Base-by-base conservation (phyloP, 1,140 invertebrate species). In the Harpegnathos saltator region DNA sequence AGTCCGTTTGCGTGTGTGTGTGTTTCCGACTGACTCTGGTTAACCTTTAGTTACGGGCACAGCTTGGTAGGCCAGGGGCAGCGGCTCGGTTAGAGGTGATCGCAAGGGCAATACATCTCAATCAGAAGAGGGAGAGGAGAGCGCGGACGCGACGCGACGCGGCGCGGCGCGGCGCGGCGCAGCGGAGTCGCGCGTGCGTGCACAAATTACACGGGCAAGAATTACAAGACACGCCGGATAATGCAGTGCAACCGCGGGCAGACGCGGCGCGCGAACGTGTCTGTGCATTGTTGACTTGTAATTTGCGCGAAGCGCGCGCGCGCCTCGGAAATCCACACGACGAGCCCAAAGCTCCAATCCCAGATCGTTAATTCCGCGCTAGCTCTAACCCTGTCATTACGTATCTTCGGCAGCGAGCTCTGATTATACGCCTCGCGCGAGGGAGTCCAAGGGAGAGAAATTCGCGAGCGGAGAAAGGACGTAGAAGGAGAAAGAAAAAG, bases 371-470 rank as follows among this genome's bases (percentile, higher is more conserved):
- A 89, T 89, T 71, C 74, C 73, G 62, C 58, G 73, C 83, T 85
- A 88, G 56, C 24, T 22, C 78, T 80, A 71, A 89, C 87, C 87
- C 87, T 85, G 69, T 85, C 86, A 89, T 89, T 88, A 89, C 68
- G 72, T 33, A 84, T 88, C 68, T 86, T 89, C 80, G 86, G 62
- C 87, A 84, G 69, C 81, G 75, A 88, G 83, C 74, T 83, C 69
- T 88, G 87, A 89, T 89, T 89, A 89, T 82, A 88, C 50, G 86
- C 66, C 87, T 54, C 72, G 73, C 38, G n/a, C 59, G 38, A 82
- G 56, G 11, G 58, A n/a, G n/a, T n/a, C 17, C 22, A 62, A 52
- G 38, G 29, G 15, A n/a, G 7, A 48, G 68, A 65, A 63, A 75
- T 54, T 78, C 62, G 17, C 17, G 33, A 50, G 7, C 3, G 3